phyloP scores from a whole-genome alignment of 2,797 vertebrate genomes.

The Sebastes dallii region DNA sequence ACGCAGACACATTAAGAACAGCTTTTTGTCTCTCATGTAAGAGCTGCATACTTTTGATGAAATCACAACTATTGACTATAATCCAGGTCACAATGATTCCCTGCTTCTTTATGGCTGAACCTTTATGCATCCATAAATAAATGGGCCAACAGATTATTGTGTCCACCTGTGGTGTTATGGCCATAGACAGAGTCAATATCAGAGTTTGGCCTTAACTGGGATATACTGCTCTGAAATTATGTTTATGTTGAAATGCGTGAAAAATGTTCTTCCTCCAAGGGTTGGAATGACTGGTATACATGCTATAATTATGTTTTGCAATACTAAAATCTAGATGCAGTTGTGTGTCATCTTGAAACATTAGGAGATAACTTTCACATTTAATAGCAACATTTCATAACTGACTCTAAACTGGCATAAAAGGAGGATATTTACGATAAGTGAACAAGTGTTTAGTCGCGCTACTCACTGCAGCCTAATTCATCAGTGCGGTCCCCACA shows the following conservation, averaged over 20 bases:
- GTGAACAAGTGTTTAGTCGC: background rate
- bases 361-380: no score
- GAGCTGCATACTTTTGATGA: background rate
- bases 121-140: background rate
- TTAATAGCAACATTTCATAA: background rate
- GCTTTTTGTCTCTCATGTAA: background rate
- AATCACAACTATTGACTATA: background rate
- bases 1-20: background rate
- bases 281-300: background rate
- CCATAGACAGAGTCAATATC: background rate
- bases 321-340: background rate
- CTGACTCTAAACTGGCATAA: background rate
- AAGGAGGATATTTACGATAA: background rate
- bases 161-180: background rate
- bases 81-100: background rate
- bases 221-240: background rate
- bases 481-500: slow-evolving; percentile 92
- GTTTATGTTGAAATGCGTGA: background rate
- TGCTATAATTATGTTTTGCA: background rate
- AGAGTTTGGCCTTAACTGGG: background rate
- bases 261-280: no score
- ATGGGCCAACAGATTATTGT: background rate
- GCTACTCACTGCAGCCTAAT: slow-evolving; percentile 91
- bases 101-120: background rate
- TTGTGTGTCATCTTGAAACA: no score